These are phyloP conservation scores for Gyps fulvus DNA, from an alignment of 2,113 vertebrate genomes.

Conservation along the genomic window DNA sequence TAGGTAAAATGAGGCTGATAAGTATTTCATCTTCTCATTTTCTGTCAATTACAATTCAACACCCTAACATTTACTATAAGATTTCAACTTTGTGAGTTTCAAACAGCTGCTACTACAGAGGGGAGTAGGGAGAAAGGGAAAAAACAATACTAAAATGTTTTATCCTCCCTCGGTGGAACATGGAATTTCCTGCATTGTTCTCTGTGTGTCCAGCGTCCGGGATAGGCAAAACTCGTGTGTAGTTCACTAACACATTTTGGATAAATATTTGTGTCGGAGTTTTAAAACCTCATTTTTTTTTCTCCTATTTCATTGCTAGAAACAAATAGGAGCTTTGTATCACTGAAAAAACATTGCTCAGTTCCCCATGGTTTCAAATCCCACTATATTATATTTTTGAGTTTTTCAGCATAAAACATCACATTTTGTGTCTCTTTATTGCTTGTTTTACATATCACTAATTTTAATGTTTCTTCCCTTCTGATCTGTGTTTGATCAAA, in stretches of 20 bases:
- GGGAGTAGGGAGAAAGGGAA: background rate
- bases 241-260: background rate
- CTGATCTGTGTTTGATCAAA: background rate
- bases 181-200: conserved; percentile 26
- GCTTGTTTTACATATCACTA: background rate
- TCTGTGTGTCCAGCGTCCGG: background rate
- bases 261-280: background rate
- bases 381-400: background rate
- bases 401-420: background rate
- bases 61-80: background rate
- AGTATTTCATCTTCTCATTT: background rate
- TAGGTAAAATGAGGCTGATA: background rate
- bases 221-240: background rate
- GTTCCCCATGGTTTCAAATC: background rate
- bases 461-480: background rate
- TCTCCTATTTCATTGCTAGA: background rate
- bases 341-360: background rate
- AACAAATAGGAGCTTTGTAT: background rate
- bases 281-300: background rate
- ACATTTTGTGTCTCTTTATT: background rate
- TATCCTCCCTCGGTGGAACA: background rate
- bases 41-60: background rate
- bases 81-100: background rate
- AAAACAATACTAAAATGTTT: background rate
- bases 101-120: background rate